Base-by-base conservation (phyloP, 53 echinoderm and acorn worm genomes). In the Holothuria leucospilota region DNA sequence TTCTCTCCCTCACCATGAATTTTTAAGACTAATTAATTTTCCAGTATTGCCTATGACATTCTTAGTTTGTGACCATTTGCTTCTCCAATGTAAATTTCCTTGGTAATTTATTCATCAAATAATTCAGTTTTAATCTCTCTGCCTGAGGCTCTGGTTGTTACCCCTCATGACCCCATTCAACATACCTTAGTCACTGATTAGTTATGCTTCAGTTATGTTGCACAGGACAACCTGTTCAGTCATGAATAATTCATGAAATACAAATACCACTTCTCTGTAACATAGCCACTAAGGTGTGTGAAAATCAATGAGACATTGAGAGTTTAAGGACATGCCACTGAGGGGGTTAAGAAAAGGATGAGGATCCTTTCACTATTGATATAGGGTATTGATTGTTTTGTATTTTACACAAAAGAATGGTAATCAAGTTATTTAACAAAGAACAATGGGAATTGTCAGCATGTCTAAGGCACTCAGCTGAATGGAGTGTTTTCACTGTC, bases 151-250 rank as follows among this genome's bases (percentile, higher is more conserved):
- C 24, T 39, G 38, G 4, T 20, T 41, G 62, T 27, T 63, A 82
- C 82, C 40, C 40, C 62, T 41, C 51, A 30, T 21, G 41, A 26
- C 51, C 13, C 18, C 52, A 56, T 79, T 14, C 23, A 13, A 10
- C 34, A 61, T 73, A 23, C 14, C 29, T 39, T 82, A 63, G 66
- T 42, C 65, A 51, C 86, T 63, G 20, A 74, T 74, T 41, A 41
- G 79, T 78, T 52, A 78, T 28, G 34, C 79, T 14, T 53, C 26
- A 52, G 27, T 59, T 21, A 25, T 53, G 79, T 78, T 52, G 79
- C 79, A 78, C 79, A 78, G 52, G 79, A 78, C 79, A 78, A 78
- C 79, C 79, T 58, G 72, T 15, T 78, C 10, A 21, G 8, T 52
- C 13, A 53, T 52, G 26, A 46, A 25, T 51, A 12, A 78, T 51